phyloP scores from a whole-genome alignment of 2,113 vertebrate species.

The Hylia prasina region DNA sequence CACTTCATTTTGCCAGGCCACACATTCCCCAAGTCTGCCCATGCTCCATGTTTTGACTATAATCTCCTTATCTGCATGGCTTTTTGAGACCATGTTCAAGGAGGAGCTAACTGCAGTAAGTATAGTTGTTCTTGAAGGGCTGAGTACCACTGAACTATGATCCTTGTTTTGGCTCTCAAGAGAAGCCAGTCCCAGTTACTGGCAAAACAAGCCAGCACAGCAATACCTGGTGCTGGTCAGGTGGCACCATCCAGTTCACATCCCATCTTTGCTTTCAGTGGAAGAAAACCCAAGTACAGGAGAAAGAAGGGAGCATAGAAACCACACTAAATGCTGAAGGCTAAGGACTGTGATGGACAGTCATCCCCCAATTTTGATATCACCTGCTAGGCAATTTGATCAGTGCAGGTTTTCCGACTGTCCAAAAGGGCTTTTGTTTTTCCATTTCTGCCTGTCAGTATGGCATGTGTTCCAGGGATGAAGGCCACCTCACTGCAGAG shows the following conservation, averaged over 20 bases:
- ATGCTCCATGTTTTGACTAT: fast-evolving
- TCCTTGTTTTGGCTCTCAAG: neutral
- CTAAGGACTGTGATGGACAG: neutral
- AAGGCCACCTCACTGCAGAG: neutral
- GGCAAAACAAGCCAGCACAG: neutral
- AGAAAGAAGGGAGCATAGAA: neutral
- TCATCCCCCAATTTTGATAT: neutral
- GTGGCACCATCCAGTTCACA: no score
- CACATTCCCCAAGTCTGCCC: neutral
- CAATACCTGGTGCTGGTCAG: neutral
- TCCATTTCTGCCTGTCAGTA: neutral
- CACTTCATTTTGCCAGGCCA: neutral
- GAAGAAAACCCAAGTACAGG: neutral
- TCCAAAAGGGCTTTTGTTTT: neutral
- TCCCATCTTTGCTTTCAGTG: neutral
- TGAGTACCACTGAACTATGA: neutral
- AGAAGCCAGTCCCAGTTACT: neutral
- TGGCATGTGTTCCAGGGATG: neutral
- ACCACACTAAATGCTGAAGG: neutral
- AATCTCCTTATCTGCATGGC: neutral
- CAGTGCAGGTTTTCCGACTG: neutral
- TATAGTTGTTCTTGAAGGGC: neutral
- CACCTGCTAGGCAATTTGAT: neutral
- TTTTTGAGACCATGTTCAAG: neutral
- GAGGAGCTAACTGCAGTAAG: neutral